Percentiles rank a stretch among this genome's conserved stretches.
Conservation (phyloP, 53 echinoderm and acorn worm genomes). For the Luidia sarsii region DNA sequence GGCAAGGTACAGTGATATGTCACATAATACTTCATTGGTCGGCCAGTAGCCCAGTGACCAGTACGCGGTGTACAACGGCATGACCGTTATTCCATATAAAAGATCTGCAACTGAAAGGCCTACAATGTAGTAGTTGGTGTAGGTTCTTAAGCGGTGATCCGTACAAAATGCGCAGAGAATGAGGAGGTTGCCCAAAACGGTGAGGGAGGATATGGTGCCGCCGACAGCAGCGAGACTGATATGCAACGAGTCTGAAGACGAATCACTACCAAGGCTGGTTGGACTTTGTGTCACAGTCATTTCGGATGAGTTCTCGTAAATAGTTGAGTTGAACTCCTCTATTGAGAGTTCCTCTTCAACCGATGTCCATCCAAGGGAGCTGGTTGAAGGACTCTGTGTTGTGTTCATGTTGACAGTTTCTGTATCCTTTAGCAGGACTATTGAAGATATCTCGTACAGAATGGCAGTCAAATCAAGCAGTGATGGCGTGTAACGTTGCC, state of each 20-base stretch:
- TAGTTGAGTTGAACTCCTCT: too few relatives aligned
- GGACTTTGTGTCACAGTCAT: background rate
- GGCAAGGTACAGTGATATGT: slow-evolving; percentile 35
- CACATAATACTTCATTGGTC: slow-evolving; percentile 31
- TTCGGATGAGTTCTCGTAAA: too few relatives aligned
- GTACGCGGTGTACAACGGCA: slow-evolving; percentile 62
- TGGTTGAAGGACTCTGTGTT: too few relatives aligned
- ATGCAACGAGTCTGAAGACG: background rate
- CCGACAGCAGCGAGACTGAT: slow-evolving; percentile 33
- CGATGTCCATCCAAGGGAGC: too few relatives aligned
- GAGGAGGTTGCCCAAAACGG: slow-evolving; percentile 55
- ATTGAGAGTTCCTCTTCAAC: too few relatives aligned
- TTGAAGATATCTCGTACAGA: too few relatives aligned
- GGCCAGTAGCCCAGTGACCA: slow-evolving; percentile 57
- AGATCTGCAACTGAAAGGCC: slow-evolving; percentile 54
- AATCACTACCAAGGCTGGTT: background rate
- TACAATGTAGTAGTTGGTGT: slow-evolving; percentile 66
- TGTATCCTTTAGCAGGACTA: too few relatives aligned
- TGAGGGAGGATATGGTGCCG: slow-evolving; percentile 14
- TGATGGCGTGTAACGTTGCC: too few relatives aligned
- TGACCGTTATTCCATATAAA: slow-evolving; percentile 21
- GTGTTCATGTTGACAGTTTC: too few relatives aligned
- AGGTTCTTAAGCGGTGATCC: slow-evolving; percentile 42
- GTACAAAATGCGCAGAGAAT: slow-evolving; percentile 41
- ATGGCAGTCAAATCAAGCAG: too few relatives aligned